A percentile compares a stretch with the other conserved stretches of the same genome.
Conservation (phyloP, 2,888 invertebrate genomes). For the Cartodere bifasciata region DNA sequence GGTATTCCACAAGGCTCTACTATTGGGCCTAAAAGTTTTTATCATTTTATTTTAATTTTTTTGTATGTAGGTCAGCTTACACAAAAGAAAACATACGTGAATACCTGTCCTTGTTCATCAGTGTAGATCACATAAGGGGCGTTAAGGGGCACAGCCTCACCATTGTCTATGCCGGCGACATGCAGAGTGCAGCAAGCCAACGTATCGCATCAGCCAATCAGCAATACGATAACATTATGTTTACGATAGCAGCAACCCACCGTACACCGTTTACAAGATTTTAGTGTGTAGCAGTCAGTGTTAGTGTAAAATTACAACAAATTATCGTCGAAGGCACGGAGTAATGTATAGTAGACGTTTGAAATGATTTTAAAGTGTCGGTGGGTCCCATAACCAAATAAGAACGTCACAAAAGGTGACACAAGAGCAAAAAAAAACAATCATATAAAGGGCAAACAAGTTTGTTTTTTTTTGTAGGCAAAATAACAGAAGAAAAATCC, state of each 20-base stretch:
- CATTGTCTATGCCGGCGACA: constrained; percentile 46
- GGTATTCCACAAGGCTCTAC: too few species aligned
- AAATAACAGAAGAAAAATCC: constrained; percentile 11
- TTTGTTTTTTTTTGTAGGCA: constrained; percentile 8
- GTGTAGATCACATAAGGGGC: constrained; percentile 91
- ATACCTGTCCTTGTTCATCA: constrained; percentile 93
- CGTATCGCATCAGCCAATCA: constrained; percentile 37
- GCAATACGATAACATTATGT: constrained; percentile 35
- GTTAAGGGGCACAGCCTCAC: constrained; percentile 69
- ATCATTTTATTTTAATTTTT: constrained; percentile 2
- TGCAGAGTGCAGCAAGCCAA: constrained; percentile 40
- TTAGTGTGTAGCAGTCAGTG: too few species aligned
- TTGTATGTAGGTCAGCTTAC: constrained; percentile 31
- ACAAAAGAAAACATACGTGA: constrained; percentile 35
- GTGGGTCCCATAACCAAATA: constrained; percentile 30
- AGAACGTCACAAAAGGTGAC: constrained; percentile 18
- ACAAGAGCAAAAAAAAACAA: constrained; percentile 11
- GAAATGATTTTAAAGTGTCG: constrained; percentile 21
- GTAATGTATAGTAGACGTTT: constrained; percentile 4
- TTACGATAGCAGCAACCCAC: constrained; percentile 35
- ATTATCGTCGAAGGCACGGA: too few species aligned
- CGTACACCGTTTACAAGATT: constrained; percentile 35
- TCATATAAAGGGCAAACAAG: constrained; percentile 14
- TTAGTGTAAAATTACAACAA: too few species aligned
- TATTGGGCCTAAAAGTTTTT: too few species aligned